Conservation (phyloP, 2,113 vertebrate genomes). For the Nyctibius bracteatus region DNA sequence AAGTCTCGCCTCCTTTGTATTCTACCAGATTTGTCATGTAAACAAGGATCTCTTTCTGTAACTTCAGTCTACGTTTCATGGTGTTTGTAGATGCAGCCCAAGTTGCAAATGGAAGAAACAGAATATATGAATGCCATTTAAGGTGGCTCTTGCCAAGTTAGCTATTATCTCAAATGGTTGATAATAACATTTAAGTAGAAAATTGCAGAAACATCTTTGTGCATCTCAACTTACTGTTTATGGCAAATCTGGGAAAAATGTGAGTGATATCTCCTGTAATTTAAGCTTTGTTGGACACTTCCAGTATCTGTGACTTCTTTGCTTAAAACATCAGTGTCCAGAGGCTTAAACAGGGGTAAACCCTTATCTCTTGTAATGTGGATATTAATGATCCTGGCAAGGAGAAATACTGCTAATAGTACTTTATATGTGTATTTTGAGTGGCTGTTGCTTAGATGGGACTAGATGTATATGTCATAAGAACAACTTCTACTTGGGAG, state of each 20-base stretch:
- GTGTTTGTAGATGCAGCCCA: background rate
- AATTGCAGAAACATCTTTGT: background rate
- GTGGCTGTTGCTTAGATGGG: background rate
- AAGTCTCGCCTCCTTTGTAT: slow-evolving; percentile 4
- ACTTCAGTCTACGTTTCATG: background rate
- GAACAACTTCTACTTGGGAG: background rate
- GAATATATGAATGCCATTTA: background rate
- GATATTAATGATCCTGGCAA: background rate
- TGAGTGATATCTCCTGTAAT: background rate
- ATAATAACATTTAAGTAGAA: background rate
- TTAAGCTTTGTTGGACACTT: background rate
- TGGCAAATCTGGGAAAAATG: background rate
- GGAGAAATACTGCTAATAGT: background rate
- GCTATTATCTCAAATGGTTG: background rate
- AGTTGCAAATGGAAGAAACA: background rate
- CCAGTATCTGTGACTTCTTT: background rate
- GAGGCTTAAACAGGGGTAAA: background rate
- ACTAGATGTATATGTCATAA: background rate
- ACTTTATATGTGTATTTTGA: background rate
- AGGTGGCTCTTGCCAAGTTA: background rate
- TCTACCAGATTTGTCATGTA: slow-evolving; percentile 32
- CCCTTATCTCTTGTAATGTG: background rate
- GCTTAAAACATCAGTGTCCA: background rate
- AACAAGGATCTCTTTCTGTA: background rate
- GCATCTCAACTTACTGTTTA: background rate